These are phyloP conservation scores for Synergus japonicus DNA, from an alignment of 2,888 invertebrate species.

Conservation along the genomic window DNA sequence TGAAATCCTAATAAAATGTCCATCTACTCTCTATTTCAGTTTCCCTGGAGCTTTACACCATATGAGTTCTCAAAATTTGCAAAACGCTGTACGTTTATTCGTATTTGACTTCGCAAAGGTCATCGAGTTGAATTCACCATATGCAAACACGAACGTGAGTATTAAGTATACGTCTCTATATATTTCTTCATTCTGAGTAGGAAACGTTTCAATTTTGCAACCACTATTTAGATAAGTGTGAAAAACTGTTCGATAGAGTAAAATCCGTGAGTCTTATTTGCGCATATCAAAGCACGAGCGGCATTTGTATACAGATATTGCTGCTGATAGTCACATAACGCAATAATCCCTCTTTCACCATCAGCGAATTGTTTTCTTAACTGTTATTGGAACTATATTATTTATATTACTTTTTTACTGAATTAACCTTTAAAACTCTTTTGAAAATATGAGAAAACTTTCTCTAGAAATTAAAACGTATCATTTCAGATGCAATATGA, in stretches of 20 bases:
- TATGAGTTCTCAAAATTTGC: not conserved
- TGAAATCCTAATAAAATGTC: no score
- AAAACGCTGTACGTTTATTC: not conserved
- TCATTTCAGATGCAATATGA: not conserved
- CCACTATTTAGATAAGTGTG: slow-evolving; percentile 4
- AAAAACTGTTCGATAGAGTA: slow-evolving; percentile 13
- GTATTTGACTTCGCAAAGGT: not conserved
- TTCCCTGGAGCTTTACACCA: not conserved
- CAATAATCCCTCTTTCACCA: slow-evolving; percentile 17
- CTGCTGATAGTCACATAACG: slow-evolving; percentile 9
- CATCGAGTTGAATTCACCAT: not conserved
- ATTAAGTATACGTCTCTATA: not conserved
- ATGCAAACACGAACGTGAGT: not conserved
- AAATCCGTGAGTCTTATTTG: slow-evolving; percentile 1
- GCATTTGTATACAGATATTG: slow-evolving; percentile 24
- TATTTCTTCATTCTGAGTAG: slow-evolving; percentile 26
- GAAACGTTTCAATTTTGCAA: slow-evolving; percentile 28
- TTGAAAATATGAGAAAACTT: not conserved
- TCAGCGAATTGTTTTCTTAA: not conserved
- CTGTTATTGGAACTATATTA: no score
- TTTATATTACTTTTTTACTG: not conserved
- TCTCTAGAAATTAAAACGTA: not conserved
- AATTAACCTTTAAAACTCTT: not conserved
- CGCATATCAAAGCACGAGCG: slow-evolving; percentile 5
- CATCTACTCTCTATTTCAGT: no score